Conservation (phyloP, 2,888 invertebrate genomes). For the Prenolepis imparis region DNA sequence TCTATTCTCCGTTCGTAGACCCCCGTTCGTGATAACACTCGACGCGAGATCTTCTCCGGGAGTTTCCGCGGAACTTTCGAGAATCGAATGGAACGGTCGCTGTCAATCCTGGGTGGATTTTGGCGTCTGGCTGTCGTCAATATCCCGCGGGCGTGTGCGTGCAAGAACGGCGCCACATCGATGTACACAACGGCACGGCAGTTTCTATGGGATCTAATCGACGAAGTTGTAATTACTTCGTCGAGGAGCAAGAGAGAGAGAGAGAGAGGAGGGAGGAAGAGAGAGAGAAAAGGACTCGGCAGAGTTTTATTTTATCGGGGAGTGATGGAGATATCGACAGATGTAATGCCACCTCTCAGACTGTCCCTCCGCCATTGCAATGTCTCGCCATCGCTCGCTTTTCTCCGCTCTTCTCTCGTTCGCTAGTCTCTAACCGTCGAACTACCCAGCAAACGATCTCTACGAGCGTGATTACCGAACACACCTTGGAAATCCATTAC, state of each 20-base stretch:
- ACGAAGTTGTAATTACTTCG: constrained; percentile 82
- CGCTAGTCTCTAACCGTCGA: constrained; percentile 34
- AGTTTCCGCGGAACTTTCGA: constrained; percentile 62
- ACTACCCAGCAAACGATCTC: constrained; percentile 59
- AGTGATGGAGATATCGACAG: constrained; percentile 82
- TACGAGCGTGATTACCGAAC: constrained; percentile 76
- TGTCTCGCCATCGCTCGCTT: constrained; percentile 44
- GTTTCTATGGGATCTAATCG: constrained; percentile 79
- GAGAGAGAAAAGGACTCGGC: constrained; percentile 45
- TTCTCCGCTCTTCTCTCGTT: constrained; percentile 46
- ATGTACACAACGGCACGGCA: constrained; percentile 64
- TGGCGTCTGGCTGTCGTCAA: constrained; percentile 65
- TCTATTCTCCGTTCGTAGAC: constrained; percentile 17
- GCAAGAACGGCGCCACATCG: constrained; percentile 61
- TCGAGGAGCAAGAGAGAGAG: constrained; percentile 46
- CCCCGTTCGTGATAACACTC: constrained; percentile 18
- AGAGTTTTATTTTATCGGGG: constrained; percentile 80
- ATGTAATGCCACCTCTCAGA: constrained; percentile 78
- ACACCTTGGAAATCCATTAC: constrained; percentile 78
- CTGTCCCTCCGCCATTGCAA: constrained; percentile 65
- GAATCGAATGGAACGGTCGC: constrained; percentile 56
- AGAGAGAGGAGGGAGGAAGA: not conserved
- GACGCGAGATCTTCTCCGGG: constrained; percentile 35
- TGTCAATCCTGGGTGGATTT: constrained; percentile 67
- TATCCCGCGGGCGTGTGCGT: constrained; percentile 57